Evolutionary conservation across 2,888 invertebrate genomes (phyloP), one percentile per base, ranked within the genome.

Genomic region (Carcina quercana): DNA sequence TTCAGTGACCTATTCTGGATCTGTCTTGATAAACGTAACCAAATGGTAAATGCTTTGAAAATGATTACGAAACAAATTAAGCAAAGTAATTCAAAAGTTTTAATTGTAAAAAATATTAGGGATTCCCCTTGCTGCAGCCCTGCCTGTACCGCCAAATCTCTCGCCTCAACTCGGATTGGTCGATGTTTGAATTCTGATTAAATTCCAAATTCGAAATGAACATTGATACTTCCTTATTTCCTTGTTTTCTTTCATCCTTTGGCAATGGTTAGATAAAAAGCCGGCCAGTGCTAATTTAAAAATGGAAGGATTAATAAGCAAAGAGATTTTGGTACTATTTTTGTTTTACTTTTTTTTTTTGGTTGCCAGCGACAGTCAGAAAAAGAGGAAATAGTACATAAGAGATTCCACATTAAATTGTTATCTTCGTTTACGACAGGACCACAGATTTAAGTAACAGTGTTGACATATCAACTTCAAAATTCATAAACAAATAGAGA

Each of bases 401-500:
- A n/a, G n/a, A n/a, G n/a, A n/a, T n/a, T n/a, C n/a, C n/a, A n/a
- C n/a, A n/a, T n/a, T n/a, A n/a, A n/a, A n/a, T n/a, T n/a, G n/a
- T n/a, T n/a, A n/a, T n/a, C n/a, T n/a, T n/a, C n/a, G n/a, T n/a
- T n/a, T n/a, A n/a, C n/a, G n/a, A n/a, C n/a, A n/a, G n/a, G n/a
- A n/a, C n/a, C n/a, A n/a, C 24, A 28, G 11, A 4, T 24, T 31
- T 14, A 10, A 11, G 8, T 32, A 11, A 30, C 21, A 35, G 38
- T 62, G 70, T 73, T 70, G 61, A 66, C 69, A 52, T 53, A 38
- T 53, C 47, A 57, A 59, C 40, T 53, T 48, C 40, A 59, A 69
- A 61, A 59, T 55, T 49, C 54, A 58, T 68, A 68, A 74, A 67
- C 69, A 79, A 79, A 80, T 78, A 79, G 55, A 56, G 61, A 64